These are phyloP conservation scores for Hemibagrus wyckioides DNA, from an alignment of 2,113 vertebrate species.

Conservation along the genomic window DNA sequence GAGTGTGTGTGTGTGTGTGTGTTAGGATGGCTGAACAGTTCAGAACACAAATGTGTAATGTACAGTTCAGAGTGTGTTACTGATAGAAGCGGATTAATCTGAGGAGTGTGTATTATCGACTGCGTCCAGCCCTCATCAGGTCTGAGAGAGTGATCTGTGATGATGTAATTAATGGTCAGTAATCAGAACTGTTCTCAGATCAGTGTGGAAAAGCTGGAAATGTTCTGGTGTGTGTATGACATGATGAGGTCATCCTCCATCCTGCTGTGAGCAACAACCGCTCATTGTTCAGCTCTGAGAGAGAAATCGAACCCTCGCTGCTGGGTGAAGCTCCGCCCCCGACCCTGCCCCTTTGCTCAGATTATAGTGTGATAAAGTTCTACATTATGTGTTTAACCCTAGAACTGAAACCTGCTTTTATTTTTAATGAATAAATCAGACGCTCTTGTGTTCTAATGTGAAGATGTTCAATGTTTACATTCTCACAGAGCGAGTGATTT, in stretches of 20 bases:
- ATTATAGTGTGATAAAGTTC: background rate
- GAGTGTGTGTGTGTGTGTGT: background rate
- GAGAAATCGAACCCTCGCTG: background rate
- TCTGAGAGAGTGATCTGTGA: background rate
- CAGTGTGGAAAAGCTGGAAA: conserved; percentile 29
- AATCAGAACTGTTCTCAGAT: background rate
- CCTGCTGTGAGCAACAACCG: conserved; percentile 71
- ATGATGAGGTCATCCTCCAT: conserved; percentile 74
- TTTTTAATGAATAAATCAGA: background rate
- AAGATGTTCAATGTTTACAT: background rate
- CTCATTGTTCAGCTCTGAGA: conserved; percentile 68
- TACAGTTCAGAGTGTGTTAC: background rate
- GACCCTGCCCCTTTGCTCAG: background rate
- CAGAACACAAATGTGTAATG: background rate
- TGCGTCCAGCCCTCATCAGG: background rate
- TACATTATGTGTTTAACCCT: background rate
- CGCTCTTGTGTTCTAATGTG: background rate
- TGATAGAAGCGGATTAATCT: background rate
- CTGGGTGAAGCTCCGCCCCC: background rate
- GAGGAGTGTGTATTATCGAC: background rate
- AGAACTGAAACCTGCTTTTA: background rate
- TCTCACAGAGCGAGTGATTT: background rate
- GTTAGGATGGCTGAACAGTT: background rate
- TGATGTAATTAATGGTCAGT: too few relatives aligned
- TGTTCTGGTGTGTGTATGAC: conserved; percentile 61